Conservation (phyloP, 2,888 invertebrate genomes). For the Thymelicus lineola region DNA sequence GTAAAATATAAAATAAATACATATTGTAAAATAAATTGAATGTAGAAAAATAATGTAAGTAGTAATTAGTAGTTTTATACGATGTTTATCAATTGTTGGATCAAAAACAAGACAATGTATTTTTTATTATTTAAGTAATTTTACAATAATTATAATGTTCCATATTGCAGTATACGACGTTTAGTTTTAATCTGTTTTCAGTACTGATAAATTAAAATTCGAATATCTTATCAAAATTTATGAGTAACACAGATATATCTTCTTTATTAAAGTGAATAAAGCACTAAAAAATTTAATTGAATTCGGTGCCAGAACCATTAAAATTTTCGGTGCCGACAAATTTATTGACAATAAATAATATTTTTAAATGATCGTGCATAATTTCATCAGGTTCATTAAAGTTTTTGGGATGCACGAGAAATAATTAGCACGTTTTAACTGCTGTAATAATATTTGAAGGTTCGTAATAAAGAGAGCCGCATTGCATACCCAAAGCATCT, state of each 20-base stretch:
- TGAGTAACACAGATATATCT: not conserved
- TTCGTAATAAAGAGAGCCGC: constrained; percentile 11
- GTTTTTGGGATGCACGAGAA: constrained; percentile 12
- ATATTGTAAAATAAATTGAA: no score
- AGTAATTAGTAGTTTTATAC: no score
- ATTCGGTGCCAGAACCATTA: constrained; percentile 12
- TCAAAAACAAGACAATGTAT: no score
- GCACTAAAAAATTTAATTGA: constrained; percentile 7
- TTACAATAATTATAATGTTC: no score
- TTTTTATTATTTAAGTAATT: no score
- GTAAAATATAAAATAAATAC: no score
- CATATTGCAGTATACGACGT: no score
- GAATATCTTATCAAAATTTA: constrained; percentile 10
- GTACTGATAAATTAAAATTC: not conserved
- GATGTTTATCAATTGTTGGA: no score
- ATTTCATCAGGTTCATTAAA: constrained; percentile 29
- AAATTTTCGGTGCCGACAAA: constrained; percentile 5
- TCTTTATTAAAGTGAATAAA: constrained; percentile 8
- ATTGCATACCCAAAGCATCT: constrained; percentile 1
- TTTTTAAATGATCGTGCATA: constrained; percentile 16
- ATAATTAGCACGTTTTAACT: constrained; percentile 25
- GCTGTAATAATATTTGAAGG: constrained; percentile 18
- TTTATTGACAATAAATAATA: constrained; percentile 25
- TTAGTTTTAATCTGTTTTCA: not conserved
- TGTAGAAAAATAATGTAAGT: no score